Conservation (phyloP, 2,888 invertebrate genomes). For the Venusia cambrica region DNA sequence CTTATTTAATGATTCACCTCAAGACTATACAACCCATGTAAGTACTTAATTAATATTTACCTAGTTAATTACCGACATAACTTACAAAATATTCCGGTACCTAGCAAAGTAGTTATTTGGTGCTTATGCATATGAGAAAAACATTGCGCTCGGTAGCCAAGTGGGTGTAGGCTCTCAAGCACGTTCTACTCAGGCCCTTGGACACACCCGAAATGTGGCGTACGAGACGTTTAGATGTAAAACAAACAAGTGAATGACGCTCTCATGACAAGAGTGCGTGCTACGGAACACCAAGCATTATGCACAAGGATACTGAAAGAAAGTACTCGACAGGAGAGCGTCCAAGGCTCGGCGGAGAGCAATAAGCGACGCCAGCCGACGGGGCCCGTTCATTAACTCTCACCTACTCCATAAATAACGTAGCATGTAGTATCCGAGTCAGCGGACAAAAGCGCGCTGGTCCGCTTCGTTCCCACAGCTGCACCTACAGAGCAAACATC, state of each 20-base stretch:
- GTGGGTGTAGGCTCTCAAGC: slow-evolving; percentile 60
- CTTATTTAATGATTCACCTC: no score
- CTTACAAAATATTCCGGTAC: slow-evolving; percentile 12
- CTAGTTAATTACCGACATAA: no score
- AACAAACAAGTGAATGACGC: slow-evolving; percentile 72
- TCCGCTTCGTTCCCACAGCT: slow-evolving; percentile 44
- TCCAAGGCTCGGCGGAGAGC: slow-evolving; percentile 68
- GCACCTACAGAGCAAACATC: slow-evolving; percentile 45
- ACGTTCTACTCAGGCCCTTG: slow-evolving; percentile 47
- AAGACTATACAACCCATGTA: no score
- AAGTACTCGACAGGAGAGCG: slow-evolving; percentile 72
- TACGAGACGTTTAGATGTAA: slow-evolving; percentile 66
- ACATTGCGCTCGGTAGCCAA: slow-evolving; percentile 50
- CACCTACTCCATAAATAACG: slow-evolving; percentile 63
- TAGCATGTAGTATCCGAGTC: slow-evolving; percentile 43
- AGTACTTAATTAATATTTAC: no score
- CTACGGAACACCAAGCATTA: slow-evolving; percentile 68
- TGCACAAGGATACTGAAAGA: slow-evolving; percentile 77
- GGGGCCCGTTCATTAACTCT: slow-evolving; percentile 71
- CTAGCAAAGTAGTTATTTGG: slow-evolving; percentile 23
- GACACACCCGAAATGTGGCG: slow-evolving; percentile 65
- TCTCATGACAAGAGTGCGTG: slow-evolving; percentile 65
- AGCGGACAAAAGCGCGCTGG: slow-evolving; percentile 46
- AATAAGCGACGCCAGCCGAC: slow-evolving; percentile 72
- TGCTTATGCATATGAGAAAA: slow-evolving; percentile 33